Percentiles rank a stretch among this genome's conserved stretches.
phyloP scores from a whole-genome alignment of 1,140 invertebrate species.

The Nymphalis io region DNA sequence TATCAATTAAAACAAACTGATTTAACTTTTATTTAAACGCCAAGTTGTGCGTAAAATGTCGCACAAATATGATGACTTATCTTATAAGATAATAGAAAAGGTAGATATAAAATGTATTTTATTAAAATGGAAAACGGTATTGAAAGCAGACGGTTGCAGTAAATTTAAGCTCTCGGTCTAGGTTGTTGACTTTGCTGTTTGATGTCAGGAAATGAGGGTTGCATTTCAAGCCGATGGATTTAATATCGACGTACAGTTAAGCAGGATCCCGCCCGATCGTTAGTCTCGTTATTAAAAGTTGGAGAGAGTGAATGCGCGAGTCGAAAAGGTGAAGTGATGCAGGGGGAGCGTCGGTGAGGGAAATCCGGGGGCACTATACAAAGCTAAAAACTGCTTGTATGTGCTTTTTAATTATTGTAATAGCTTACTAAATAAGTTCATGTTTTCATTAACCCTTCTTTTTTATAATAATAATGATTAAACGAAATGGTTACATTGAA shows the following conservation, averaged over 20 bases:
- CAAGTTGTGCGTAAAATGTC: too few species aligned
- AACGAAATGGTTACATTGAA: neutral
- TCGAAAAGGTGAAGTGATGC: slow-evolving; percentile 33
- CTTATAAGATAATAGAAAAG: too few species aligned
- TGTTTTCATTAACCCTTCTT: neutral
- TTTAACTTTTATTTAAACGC: too few species aligned
- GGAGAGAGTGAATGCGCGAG: slow-evolving; percentile 37
- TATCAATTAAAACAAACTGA: too few species aligned
- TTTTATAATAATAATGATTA: neutral
- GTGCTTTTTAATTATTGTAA: neutral
- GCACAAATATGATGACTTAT: too few species aligned
- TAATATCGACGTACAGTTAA: slow-evolving; percentile 23
- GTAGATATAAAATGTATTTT: too few species aligned
- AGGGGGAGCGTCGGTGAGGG: slow-evolving; percentile 24
- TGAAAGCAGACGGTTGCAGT: neutral
- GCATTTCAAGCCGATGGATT: slow-evolving; percentile 13
- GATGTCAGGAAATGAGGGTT: slow-evolving; percentile 10
- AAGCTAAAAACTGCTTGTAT: neutral
- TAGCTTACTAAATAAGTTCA: neutral
- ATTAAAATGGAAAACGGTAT: neutral
- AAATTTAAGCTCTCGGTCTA: slow-evolving; percentile 11
- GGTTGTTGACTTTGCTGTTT: slow-evolving; percentile 9
- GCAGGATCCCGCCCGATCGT: slow-evolving; percentile 21
- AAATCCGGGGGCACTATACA: slow-evolving; percentile 20
- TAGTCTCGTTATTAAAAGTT: slow-evolving; percentile 51